Evolutionary conservation across 2,797 vertebrate species (phyloP), one percentile per base, ranked within the genome.

Genomic region (Syngnathus rostellatus): DNA sequence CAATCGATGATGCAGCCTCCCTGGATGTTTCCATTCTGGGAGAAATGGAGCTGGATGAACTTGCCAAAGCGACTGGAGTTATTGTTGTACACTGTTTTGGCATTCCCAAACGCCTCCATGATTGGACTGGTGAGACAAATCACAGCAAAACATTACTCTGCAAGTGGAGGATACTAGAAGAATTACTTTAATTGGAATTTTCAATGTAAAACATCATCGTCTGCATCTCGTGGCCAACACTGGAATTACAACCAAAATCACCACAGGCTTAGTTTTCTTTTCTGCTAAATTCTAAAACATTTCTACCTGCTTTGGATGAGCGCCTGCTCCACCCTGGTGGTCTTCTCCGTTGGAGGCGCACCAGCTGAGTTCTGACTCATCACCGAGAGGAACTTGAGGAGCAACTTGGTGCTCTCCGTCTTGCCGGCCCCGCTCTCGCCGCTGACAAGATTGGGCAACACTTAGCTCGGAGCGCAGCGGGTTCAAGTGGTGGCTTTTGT

Each of bases 51-150:
- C 79, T 95, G 94, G 80, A 96, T 94, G 78, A 96, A 96, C 78
- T 96, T 96, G 71, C 94, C 94, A 39, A 96, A 96, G 72, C 94
- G 94, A 46, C 94, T 95, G 68, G 94, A 96, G 86, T 96, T 96
- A 81, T 96, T 96, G 88, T 96, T 96, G 88, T 96, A 96, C 53
- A 96, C 92, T 0, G 94, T 96, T 83, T 94, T 96, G 59, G 94
- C 93, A 17, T 96, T 96, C 65, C 94, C 94, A 78, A 96, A 96
- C 8, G 93, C 93, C 68, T 96, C 94, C 90, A 96, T 92, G 79
- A 96, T 93, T 48, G 94, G 94, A 72, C 94, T 95, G 83, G 37
- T 16, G 73, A 68, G 65, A 62, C 17, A 50, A 51, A 53, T 2
- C 38, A 17, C 10, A 25, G 19, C 10, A 45, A 63, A 31, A 23